These are phyloP conservation scores for Catocala fraxini DNA, from an alignment of 2,888 invertebrate species.

Conservation along the genomic window DNA sequence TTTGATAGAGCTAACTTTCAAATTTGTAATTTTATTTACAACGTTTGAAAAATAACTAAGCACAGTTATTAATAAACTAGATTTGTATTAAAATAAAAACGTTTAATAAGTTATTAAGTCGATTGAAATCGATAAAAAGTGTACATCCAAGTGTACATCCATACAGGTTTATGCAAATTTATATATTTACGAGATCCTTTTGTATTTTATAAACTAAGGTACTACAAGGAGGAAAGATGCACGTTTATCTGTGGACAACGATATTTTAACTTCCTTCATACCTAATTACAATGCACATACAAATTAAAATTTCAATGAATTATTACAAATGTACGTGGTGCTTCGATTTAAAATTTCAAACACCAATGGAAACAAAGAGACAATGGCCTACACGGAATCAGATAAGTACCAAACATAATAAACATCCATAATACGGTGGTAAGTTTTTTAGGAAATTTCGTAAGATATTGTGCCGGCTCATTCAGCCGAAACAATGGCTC, in stretches of 20 bases:
- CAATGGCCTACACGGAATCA: slow-evolving; percentile 74
- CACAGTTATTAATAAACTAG: slow-evolving; percentile 14
- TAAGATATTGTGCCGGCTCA: slow-evolving; percentile 84
- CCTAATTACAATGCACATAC: slow-evolving; percentile 52
- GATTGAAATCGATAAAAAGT: slow-evolving; percentile 27
- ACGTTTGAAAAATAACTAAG: slow-evolving; percentile 6
- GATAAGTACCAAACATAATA: slow-evolving; percentile 72
- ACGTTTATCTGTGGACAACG: slow-evolving; percentile 10
- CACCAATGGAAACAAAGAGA: slow-evolving; percentile 60
- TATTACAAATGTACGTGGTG: slow-evolving; percentile 46
- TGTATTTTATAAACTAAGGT: too few species aligned
- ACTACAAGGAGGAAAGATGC: slow-evolving; percentile 2
- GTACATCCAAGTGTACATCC: slow-evolving; percentile 17
- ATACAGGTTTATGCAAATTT: slow-evolving; percentile 33
- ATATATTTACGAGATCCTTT: too few species aligned
- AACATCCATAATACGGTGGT: slow-evolving; percentile 80
- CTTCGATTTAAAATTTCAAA: slow-evolving; percentile 49
- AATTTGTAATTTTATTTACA: slow-evolving; percentile 12
- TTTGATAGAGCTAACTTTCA: slow-evolving; percentile 15
- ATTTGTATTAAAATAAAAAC: slow-evolving; percentile 13
- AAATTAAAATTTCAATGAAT: slow-evolving; percentile 42
- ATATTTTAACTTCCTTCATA: slow-evolving; percentile 18
- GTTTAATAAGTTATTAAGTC: slow-evolving; percentile 27
- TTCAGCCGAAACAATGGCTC: slow-evolving; percentile 84
- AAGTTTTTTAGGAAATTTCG: slow-evolving; percentile 84